These are phyloP conservation scores for Aphyosemion australe DNA, from an alignment of 2,113 vertebrate species.

Conservation along the genomic window DNA sequence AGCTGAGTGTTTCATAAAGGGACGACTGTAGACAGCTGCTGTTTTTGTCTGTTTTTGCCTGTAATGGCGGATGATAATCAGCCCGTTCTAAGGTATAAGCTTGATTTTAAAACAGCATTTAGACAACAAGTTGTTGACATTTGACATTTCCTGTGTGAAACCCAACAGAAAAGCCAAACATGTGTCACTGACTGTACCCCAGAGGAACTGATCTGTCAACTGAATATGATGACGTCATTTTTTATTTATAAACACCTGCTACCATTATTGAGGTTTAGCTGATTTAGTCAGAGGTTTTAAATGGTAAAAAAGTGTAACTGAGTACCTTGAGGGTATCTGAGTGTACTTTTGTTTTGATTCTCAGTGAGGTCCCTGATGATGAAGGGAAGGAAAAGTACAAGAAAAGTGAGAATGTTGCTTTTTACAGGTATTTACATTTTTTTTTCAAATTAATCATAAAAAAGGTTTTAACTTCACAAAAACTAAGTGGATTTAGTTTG, in stretches of 20 bases:
- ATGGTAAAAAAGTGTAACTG: too few species aligned
- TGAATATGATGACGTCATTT: too few species aligned
- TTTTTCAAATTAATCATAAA: background rate
- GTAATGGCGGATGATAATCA: constrained; percentile 25
- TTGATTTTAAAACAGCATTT: background rate
- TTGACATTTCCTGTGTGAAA: constrained; percentile 11
- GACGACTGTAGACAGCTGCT: background rate
- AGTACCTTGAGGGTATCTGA: too few species aligned
- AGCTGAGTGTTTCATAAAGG: too few species aligned
- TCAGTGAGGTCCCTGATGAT: constrained; percentile 58
- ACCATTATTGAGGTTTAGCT: too few species aligned
- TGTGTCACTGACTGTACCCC: too few species aligned
- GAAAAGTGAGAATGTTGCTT: constrained; percentile 69
- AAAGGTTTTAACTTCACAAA: background rate
- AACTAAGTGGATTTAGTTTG: background rate
- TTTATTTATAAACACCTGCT: too few species aligned
- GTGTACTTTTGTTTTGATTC: background rate
- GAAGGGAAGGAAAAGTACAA: constrained; percentile 67
- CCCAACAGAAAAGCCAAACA: background rate
- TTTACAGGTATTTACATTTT: constrained; percentile 73
- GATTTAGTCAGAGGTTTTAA: too few species aligned
- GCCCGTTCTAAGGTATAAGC: constrained; percentile 22
- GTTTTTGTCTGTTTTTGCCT: background rate
- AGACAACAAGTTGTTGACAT: constrained; percentile 5
- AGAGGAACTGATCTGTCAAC: background rate